Evolutionary conservation across 2,797 vertebrate genomes (phyloP), one percentile per base, ranked within the genome.

Genomic region (Cynodonichthys magdalenae): DNA sequence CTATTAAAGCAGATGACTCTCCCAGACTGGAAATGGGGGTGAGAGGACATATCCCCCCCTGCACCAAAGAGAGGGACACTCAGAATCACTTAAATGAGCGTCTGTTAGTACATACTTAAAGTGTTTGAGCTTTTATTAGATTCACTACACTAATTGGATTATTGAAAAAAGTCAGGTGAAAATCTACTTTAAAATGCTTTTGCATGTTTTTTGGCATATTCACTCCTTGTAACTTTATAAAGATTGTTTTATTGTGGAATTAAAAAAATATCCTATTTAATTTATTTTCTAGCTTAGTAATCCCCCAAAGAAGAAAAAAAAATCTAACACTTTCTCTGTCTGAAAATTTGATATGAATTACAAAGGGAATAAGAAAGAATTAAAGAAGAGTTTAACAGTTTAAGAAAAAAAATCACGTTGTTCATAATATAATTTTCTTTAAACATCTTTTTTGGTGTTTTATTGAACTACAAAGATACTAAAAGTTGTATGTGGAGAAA

Each of bases 1-100:
- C 91, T 87, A 92, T 94, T 93, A 93, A 92, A 90, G 80, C 71
- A 79, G 89, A 93, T 85, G 90, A 92, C 77, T 91, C 83, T 87
- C 76, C 46, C 71, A 86, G 89, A 93, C 86, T 88, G 87, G 82
- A 92, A 89, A 91, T 81, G 78, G 79, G 79, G 83, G 79, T 66
- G 74, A 85, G 87, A 87, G 82, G 86, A 88, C 79, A 63, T 59
- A 50, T 61, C 68, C 83, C 65, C 87, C 77, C 79, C 67, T 76
- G 58, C 65, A 85, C 77, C 73, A 80, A 69, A 80, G 78, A 75
- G 20, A 66, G 46, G 70, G 28, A 71, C 61, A 65, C 48, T 58
- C 53, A 59, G 58, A 31, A 63, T 69, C 71, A 68, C 41, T 67
- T 72, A 63, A 68, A 61, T 27, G 70, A 68, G 39, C 55, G 27